Base-by-base conservation (phyloP, 2,888 invertebrate genomes). In the Byasa hedistus region DNA sequence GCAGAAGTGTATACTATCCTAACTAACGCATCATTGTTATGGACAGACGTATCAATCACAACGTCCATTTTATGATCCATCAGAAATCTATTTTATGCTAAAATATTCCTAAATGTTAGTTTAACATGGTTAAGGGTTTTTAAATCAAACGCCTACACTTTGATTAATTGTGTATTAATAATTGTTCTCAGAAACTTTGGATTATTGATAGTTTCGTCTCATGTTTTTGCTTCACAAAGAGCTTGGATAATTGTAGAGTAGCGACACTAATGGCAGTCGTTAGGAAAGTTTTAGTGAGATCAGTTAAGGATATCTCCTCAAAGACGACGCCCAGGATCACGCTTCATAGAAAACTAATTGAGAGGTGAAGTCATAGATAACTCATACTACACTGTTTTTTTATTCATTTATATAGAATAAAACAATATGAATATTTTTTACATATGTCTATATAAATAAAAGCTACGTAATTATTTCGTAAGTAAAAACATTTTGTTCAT, bases 201-300 rank as follows among this genome's bases (percentile, higher is more conserved):
- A 19, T n/a, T 48, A 48, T n/a, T 48, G 4, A 48, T 48, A 48
- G 8, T 48, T 48, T n/a, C 5, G 48, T 48, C 48, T 48, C 48
- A n/a, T n/a, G n/a, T 48, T 48, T 48, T 48, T n/a, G 48, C 48
- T 8, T 48, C 48, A 22, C 52, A 54, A 54, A 54, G 52, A 54
- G 52, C 52, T 54, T 15, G 10, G 52, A 54, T 54, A 54, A 54
- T 54, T 54, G 52, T 54, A 15, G 19, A 56, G 19, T 15, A 56
- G 27, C 22, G 27, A 56, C 24, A 27, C 56, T 56, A 57, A 57
- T 36, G 57, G 24, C 10, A 57, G 19, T 27, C 27, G 19, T 57
- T 57, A 27, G 27, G 36, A 57, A 57, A 57, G 24, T 57, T 57
- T 57, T 57, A 57, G 21, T 57, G 57, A 57, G 57, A 36, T 57